Percentiles rank a stretch among this genome's conserved stretches.
Conservation (phyloP, 2,113 vertebrate species). For the Sinocyclocheilus grahami region DNA sequence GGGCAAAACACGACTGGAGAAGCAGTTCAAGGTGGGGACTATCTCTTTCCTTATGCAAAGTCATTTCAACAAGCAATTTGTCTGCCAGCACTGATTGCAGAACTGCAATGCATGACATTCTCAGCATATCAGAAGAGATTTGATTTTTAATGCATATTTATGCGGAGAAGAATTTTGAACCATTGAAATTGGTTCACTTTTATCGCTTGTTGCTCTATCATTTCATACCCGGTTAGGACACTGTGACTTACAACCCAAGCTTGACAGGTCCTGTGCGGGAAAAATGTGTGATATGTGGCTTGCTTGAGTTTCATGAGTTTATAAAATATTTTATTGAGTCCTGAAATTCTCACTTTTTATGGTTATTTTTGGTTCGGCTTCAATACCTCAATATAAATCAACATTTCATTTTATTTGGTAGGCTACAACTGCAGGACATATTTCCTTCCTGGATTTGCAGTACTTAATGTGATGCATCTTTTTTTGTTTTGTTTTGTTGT, state of each 20-base stretch:
- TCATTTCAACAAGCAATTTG: neutral
- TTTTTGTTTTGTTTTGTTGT: neutral
- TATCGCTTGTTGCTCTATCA: neutral
- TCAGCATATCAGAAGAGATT: neutral
- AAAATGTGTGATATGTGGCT: slow-evolving; percentile 6
- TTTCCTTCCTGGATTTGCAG: neutral
- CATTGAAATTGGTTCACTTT: neutral
- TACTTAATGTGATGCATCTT: neutral
- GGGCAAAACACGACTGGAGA: slow-evolving; percentile 85
- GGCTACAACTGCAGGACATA: neutral
- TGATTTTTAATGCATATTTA: slow-evolving; percentile 1
- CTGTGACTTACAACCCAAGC: slow-evolving; percentile 1
- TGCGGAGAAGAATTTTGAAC: neutral
- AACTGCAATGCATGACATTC: neutral
- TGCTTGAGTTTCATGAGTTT: neutral
- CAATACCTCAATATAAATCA: neutral
- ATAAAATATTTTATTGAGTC: slow-evolving; percentile 18
- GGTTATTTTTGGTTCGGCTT: neutral
- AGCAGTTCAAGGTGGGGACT: slow-evolving; percentile 88
- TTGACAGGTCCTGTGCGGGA: neutral
- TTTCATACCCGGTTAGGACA: neutral
- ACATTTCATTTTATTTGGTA: neutral
- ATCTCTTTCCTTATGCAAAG: neutral
- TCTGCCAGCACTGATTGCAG: neutral
- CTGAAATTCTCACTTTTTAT: slow-evolving; percentile 10